Evolutionary conservation across 2,888 invertebrate species (phyloP), one percentile per base, ranked within the genome.

Genomic region (Brachynemurus nebulosus): DNA sequence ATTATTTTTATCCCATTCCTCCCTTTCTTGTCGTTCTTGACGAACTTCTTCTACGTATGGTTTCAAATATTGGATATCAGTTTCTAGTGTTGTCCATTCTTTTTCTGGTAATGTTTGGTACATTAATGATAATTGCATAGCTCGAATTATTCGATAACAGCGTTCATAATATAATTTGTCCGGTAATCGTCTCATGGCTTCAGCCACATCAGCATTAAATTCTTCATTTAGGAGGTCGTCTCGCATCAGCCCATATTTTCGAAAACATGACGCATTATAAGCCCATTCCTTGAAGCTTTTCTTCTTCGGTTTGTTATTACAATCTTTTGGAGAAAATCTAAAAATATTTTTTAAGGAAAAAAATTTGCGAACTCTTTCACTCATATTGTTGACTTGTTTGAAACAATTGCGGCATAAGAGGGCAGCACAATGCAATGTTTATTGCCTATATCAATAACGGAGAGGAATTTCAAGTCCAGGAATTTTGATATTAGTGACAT

Each of bases 1-100:
- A 11, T 18, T 17, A 49, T 72, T 69, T 51, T 80, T 83, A 52
- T 82, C 75, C 91, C 92, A 93, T 44, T 76, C 70, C 56, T 80
- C 78, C 43, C 72, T 73, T 61, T 93, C 92, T 55, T 71, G 61
- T 45, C 77, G 71, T 64, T 96, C 96, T 52, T 72, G 75, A 50
- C 72, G 66, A 0, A 96, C 88, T 66, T 91, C 80, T 1, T 86
- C 70, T 3, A 96, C 67, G 54, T 80, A 72, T 2, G 90, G 88
- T 49, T 74, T 67, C 47, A 95, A 72, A 62, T 95, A 95, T 48
- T 69, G 68, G 25, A 74, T 70, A 61, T 93, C 92, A 62, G 91
- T 83, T 59, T 95, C 92, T 50, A 72, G 77, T 60, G 85, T 84
- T 9, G 84, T 88, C 96, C 96, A 96, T 60, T 95, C 76, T 34